phyloP scores from a whole-genome alignment of 2,888 invertebrate genomes.

The Epistrophella euchroma region DNA sequence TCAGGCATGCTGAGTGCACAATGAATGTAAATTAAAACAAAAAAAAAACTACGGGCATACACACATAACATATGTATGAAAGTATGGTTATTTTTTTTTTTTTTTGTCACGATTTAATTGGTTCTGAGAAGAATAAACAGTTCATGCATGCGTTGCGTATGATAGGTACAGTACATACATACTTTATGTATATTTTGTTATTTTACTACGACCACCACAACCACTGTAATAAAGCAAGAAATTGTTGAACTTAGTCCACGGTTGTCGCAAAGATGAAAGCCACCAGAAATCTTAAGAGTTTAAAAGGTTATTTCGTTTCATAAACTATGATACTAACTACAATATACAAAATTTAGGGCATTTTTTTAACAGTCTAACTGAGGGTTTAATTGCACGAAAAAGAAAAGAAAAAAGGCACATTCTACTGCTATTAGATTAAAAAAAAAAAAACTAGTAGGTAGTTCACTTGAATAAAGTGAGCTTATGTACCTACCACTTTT shows the following conservation, averaged over 20 bases:
- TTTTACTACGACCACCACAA: not conserved
- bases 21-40: conserved; percentile 35
- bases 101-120: not conserved
- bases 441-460: not conserved
- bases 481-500: not conserved
- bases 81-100: not conserved
- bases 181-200: too few relatives aligned
- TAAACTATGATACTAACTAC: not conserved
- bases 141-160: not conserved
- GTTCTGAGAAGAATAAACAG: not conserved
- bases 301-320: conserved; percentile 16
- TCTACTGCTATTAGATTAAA: not conserved
- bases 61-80: too few relatives aligned
- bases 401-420: not conserved
- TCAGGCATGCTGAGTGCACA: conserved; percentile 35
- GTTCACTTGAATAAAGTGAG: not conserved
- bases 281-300: not conserved
- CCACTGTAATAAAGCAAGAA: not conserved
- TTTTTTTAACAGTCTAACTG: conserved; percentile 24
- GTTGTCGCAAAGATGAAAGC: not conserved
- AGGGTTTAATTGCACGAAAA: conserved; percentile 7
- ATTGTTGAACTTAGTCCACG: not conserved
- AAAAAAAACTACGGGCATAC: not conserved
- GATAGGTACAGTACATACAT: too few relatives aligned
- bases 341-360: not conserved